phyloP scores from a whole-genome alignment of 53 echinoderm and acorn worm species.

The Paelopatides confundens region DNA sequence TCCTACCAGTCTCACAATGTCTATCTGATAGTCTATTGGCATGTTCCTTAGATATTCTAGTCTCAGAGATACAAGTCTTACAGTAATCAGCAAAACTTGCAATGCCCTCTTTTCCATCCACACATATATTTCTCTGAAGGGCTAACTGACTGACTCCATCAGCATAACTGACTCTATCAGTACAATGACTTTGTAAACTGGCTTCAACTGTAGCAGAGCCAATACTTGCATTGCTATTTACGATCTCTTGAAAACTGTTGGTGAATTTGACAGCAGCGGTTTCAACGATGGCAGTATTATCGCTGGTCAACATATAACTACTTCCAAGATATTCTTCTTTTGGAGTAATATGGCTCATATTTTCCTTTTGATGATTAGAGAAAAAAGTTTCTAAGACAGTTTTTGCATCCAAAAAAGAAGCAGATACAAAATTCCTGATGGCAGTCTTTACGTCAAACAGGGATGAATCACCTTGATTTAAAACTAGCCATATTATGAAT shows the following conservation, averaged over 20 bases:
- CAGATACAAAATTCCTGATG: background rate
- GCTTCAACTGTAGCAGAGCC: background rate
- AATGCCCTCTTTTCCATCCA: background rate
- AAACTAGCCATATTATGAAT: slow-evolving; percentile 37
- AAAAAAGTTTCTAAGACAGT: background rate
- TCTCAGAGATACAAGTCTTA: background rate
- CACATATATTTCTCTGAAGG: background rate
- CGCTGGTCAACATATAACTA: no score
- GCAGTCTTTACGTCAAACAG: background rate
- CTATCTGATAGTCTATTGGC: no score
- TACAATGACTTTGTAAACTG: background rate
- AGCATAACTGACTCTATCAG: background rate
- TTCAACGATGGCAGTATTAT: no score
- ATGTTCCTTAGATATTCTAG: no score
- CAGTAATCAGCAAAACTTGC: background rate
- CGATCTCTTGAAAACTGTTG: background rate
- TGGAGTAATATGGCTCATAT: no score
- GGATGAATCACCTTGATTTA: background rate
- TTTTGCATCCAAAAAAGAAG: background rate
- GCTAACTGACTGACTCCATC: background rate
- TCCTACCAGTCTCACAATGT: no score
- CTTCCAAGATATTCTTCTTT: no score
- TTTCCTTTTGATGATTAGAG: background rate
- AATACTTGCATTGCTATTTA: background rate
- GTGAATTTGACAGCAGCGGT: background rate